Conservation (phyloP, 2,888 invertebrate species). For the Apomyelois bistriatella region DNA sequence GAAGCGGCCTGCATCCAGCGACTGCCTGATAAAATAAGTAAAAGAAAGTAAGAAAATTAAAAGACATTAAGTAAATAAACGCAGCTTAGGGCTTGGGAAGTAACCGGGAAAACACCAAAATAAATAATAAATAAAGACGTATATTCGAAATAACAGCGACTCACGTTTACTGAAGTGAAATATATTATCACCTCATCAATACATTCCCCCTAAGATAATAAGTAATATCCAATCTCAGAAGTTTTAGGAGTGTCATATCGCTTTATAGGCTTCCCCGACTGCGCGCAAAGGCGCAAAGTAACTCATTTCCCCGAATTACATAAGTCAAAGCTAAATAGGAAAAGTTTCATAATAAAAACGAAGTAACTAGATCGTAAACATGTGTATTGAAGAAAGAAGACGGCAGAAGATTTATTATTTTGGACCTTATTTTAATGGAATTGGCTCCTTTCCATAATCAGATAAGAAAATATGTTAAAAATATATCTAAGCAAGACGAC, state of each 20-base stretch:
- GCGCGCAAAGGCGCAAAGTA: conserved; percentile 6
- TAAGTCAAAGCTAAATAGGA: conserved; percentile 12
- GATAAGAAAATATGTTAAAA: not conserved
- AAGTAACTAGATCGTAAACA: conserved; percentile 10
- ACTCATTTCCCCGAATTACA: conserved; percentile 10
- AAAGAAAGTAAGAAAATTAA: too few species aligned
- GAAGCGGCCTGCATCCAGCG: too few species aligned
- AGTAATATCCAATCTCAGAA: conserved; percentile 8
- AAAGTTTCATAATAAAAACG: conserved; percentile 13
- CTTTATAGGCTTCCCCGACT: conserved; percentile 4
- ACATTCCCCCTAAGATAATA: not conserved
- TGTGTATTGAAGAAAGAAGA: conserved; percentile 5
- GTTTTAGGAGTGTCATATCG: not conserved
- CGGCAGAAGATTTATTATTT: not conserved
- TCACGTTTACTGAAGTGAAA: too few species aligned
- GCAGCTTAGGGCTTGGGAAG: too few species aligned
- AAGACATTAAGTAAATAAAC: too few species aligned
- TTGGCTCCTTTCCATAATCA: not conserved
- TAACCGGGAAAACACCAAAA: too few species aligned
- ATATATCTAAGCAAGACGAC: too few species aligned
- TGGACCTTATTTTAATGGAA: conserved; percentile 3
- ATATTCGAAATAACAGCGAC: too few species aligned
- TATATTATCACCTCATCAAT: not conserved
- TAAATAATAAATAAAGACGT: too few species aligned
- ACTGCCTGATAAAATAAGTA: too few species aligned